Percentiles rank a stretch among this genome's conserved stretches.
These are phyloP conservation scores for Chloropsis cyanopogon DNA, from an alignment of 2,113 vertebrate genomes.

Conservation along the genomic window DNA sequence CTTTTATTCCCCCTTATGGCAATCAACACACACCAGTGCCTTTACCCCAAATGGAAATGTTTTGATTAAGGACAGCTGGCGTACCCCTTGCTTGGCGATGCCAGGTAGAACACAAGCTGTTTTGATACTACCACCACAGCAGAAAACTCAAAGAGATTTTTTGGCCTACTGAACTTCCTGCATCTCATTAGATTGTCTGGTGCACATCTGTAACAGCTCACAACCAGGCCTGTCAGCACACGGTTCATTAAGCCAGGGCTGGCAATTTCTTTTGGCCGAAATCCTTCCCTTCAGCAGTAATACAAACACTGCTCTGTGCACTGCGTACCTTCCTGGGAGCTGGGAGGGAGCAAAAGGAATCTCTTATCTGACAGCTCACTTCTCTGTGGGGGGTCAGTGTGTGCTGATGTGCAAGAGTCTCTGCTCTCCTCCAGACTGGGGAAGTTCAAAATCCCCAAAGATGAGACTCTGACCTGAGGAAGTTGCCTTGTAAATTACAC, in stretches of 20 bases:
- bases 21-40: neutral
- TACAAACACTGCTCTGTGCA: neutral
- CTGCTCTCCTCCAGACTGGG: neutral
- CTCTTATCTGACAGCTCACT: neutral
- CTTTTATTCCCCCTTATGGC: slow-evolving; percentile 23
- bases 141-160: neutral
- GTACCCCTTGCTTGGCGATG: accelerated
- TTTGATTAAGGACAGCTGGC: neutral
- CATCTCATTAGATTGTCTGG: neutral
- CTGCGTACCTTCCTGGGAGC: neutral
- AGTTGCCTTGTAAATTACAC: neutral
- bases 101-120: neutral
- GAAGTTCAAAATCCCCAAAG: slow-evolving; percentile 6
- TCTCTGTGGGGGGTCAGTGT: neutral
- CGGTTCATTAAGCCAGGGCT: neutral
- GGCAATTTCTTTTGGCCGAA: slow-evolving; percentile 20
- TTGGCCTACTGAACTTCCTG: neutral
- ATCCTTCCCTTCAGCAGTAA: neutral
- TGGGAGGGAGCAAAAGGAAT: neutral
- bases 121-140: neutral
- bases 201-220: slow-evolving; percentile 48
- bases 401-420: neutral
- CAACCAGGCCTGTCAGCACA: slow-evolving; percentile 16
- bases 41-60: slow-evolving; percentile 19
- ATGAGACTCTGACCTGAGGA: neutral